Evolutionary conservation across 2,797 vertebrate genomes (phyloP), one percentile per base, ranked within the genome.

Genomic region (Acridotheres tristis): DNA sequence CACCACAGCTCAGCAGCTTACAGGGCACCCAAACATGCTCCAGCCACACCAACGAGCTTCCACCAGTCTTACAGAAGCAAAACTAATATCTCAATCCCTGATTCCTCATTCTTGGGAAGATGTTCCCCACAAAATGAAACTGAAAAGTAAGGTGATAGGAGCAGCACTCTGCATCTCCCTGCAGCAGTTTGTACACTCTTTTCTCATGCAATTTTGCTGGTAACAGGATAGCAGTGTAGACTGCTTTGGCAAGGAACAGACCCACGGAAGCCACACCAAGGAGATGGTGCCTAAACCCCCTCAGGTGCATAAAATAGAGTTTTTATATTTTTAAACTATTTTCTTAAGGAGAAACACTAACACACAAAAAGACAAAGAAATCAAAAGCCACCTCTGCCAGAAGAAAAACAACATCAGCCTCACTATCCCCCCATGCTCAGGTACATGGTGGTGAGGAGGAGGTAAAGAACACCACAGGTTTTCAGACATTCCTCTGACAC

Each of bases 1-100:
- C 2, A 1, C 1, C 21, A 54, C 19, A 34, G 27, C 15, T 58
- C 51, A 89, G 43, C 43, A 5, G 30, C 27, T 51, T 2, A 26
- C 36, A 86, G 23, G 7, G 17, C 16, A 23, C 26, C 51, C 57
- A 32, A 2, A 63, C 45, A 34, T 2, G 12, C n/a, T 89, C 34
- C 47, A 81, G 48, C 30, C 48, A 72, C 30, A 16, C 16, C 15
- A 36, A 0, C 2, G 15, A 66, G 16, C 40, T 58, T 29, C 68
- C 21, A 15, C 18, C 55, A 66, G 7, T 7, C 50, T 30, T 27
- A 27, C 13, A 58, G 69, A 13, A 51, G 22, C 38, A 81, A 21
- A 83, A 61, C 13, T 3, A 8, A 6, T 1, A 29, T 13, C 22
- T 75, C 66, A 57, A 0, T 27, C 42, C 11, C 19, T 1, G 1